Conservation (phyloP, 1,140 invertebrate species). For the Hyposmocoma kahamanoa region DNA sequence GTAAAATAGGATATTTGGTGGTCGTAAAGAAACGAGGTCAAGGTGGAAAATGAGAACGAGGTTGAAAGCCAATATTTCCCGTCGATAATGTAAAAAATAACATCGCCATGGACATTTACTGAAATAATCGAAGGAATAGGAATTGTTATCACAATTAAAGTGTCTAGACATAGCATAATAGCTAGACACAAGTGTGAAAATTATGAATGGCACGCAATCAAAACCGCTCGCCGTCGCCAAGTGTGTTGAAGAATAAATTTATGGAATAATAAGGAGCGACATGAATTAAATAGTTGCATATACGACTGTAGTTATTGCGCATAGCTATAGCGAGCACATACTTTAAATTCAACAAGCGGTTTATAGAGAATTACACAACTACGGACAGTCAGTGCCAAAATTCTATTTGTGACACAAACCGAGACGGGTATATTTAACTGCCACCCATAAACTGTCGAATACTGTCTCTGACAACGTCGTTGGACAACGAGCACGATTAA, state of each 20-base stretch:
- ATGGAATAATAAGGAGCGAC: background rate
- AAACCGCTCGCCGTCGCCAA: background rate
- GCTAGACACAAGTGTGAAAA: background rate
- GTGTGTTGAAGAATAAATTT: too few species aligned
- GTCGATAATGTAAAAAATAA: conserved; percentile 14
- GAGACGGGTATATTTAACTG: conserved; percentile 72
- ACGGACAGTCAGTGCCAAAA: conserved; percentile 68
- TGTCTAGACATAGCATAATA: too few species aligned
- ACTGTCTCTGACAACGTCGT: conserved; percentile 33
- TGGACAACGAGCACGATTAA: conserved; percentile 1
- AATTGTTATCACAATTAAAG: too few species aligned
- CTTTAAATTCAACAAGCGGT: conserved; percentile 61
- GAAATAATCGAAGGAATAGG: too few species aligned
- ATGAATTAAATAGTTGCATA: background rate
- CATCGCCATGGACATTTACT: too few species aligned
- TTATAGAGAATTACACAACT: conserved; percentile 70
- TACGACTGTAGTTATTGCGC: too few species aligned
- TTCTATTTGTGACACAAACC: conserved; percentile 71
- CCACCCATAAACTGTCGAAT: conserved; percentile 68
- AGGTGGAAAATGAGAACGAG: conserved; percentile 54
- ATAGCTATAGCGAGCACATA: conserved; percentile 32
- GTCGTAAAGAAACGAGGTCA: conserved; percentile 65
- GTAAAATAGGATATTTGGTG: conserved; percentile 46
- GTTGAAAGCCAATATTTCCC: conserved; percentile 53
- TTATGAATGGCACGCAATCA: background rate